Base-by-base conservation (phyloP, 2,113 vertebrate species). In the Cyrtonyx montezumae region DNA sequence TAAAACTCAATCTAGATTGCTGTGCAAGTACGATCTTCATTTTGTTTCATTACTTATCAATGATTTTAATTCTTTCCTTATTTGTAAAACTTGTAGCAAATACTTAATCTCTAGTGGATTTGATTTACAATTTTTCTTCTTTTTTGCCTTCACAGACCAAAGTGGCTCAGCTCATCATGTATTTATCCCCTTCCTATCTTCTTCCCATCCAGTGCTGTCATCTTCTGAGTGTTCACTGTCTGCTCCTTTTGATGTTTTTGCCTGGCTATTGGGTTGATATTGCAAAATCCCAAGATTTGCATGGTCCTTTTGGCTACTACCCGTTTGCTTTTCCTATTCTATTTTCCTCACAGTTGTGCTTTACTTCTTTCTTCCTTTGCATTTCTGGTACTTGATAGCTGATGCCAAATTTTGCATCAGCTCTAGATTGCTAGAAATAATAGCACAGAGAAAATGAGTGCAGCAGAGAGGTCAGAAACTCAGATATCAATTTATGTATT, bases 221-320 rank as follows among this genome's bases (percentile, higher is more conserved):
- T 93, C 45, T 91, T 79, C 61, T 93, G 36, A 11, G 12, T 92
- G 30, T n/a, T 80, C 91, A 51, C 42, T 91, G 6, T 84, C 23
- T 80, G 21, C n/a, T 87, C 10, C 43, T 91, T 95, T 71, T 91
- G 71, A 90, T 78, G 58, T 75, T 91, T 90, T 84, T 90, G 56
- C 76, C 40, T 43, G 48, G 23, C 76, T 88, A 1, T 65, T 90
- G 85, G 87, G 92, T 95, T 43, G 94, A 88, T 94, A 95, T 90
- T 84, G 82, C 71, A 94, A 95, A 93, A 84, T 71, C 79, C 40
- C 36, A 61, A 66, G 71, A 65, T 92, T 92, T 77, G 25, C 42
- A 67, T 86, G n/a, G 79, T 88, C 67, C 71, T 94, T 5, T 1
- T 87, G 26, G 42, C 88, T 94, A 49, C 71, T 84, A 11, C 63